Base-by-base conservation (phyloP, 2,113 vertebrate genomes). In the Callionymus lyra region DNA sequence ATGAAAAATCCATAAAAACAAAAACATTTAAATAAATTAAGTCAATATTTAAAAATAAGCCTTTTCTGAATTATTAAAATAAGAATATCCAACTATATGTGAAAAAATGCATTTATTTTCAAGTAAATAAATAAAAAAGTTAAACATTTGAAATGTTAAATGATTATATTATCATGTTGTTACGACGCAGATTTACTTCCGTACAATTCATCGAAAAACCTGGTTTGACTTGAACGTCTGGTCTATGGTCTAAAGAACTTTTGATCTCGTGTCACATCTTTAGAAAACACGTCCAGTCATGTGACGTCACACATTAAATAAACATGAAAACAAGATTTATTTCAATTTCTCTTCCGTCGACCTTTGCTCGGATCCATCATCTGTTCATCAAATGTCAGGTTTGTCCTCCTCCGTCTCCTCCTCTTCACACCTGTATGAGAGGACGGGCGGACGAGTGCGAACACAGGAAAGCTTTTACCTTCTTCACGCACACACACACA, bases 391-490 rank as follows among this genome's bases (percentile, higher is more conserved):
- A 13, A 56, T 19, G 19, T 64, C 53, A 44, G 18, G 41, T 19
- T 34, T 27, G 17, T 52, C 44, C 21, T 0, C 8, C 21, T 27
- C 21, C 21, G 8, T 27, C 47, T 45, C 31, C 38, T 34, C 46
- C 47, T 62, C 63, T 64, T 77, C 58, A 53, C 63, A 61, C 53
- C 63, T 65, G 68, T 80, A 67, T 79, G 42, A 65, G 53, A 77
- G 72, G 19, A 41, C 42, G 50, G 53, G 36, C 38, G 59, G 61
- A 71, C 56, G 51, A 73, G 84, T 66, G 80, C 69, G 79, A 85
- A 87, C 85, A 87, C 53, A 55, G 64, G 77, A 86, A 86, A 35
- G 70, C 84, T 86, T 84, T 86, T 84, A 85, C 63, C 69, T 63
- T 32, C 32, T 59, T 38, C 35, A 43, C 44, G 16, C 41, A 9